Conservation (phyloP, 1,140 invertebrate genomes). For the Anastrepha ludens region DNA sequence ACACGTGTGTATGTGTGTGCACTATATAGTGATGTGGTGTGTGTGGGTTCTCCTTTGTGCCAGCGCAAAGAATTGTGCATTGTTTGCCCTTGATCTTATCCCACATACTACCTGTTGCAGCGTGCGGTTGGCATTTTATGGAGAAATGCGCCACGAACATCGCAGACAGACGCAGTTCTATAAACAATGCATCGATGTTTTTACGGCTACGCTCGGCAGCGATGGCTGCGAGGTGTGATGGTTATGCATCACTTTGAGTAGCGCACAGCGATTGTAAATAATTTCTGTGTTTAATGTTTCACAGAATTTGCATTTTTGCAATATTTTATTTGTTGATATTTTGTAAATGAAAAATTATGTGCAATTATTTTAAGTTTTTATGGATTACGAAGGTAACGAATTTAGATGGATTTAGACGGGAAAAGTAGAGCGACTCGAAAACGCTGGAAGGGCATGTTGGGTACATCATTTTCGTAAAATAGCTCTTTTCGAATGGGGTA, state of each 20-base stretch:
- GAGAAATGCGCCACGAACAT: constrained; percentile 55
- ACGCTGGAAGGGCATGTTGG: too few relatives aligned
- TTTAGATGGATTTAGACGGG: too few relatives aligned
- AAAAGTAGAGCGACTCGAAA: too few relatives aligned
- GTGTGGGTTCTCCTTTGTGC: background rate
- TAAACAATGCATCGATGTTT: constrained; percentile 16
- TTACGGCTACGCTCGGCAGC: background rate
- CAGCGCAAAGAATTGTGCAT: constrained; percentile 23
- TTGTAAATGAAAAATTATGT: background rate
- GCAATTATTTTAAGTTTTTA: constrained; percentile 9
- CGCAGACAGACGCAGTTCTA: background rate
- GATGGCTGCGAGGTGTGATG: constrained; percentile 18
- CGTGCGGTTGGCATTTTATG: constrained; percentile 6
- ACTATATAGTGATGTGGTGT: too few relatives aligned
- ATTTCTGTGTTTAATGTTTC: background rate
- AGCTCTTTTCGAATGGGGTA: too few relatives aligned
- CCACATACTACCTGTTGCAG: constrained; percentile 43
- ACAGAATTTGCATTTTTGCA: background rate
- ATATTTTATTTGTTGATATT: background rate
- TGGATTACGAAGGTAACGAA: background rate
- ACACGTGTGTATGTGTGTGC: background rate
- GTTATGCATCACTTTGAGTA: constrained; percentile 20
- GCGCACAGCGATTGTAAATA: constrained; percentile 5
- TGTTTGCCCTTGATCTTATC: constrained; percentile 50
- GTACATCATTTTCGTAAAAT: too few relatives aligned